Evolutionary conservation across 2,888 invertebrate species (phyloP).

Genomic region (Hedychridium roseum): DNA sequence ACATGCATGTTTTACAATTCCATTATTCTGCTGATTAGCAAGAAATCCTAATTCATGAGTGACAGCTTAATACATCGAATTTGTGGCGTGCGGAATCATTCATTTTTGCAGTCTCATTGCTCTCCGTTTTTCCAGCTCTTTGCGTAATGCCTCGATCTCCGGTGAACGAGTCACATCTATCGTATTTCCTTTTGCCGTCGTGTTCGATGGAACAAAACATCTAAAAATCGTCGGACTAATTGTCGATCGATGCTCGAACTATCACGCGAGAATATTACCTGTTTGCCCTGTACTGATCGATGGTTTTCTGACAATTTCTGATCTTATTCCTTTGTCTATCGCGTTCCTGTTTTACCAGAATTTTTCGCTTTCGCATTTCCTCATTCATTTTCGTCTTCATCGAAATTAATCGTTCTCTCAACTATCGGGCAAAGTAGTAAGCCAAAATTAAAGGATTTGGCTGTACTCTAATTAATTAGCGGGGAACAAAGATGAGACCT

Average conservation of each 20-base stretch:
- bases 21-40: no score
- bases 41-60: no score
- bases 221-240: no score
- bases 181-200: background rate
- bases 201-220: background rate
- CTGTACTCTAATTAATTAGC: no score
- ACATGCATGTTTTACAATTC: no score
- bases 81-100: no score
- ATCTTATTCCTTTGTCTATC: constrained; percentile 64
- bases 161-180: constrained; percentile 6
- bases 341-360: constrained; percentile 64
- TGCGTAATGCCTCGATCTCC: constrained; percentile 17
- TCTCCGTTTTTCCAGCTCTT: constrained; percentile 17
- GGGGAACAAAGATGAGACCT: no score
- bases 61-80: no score
- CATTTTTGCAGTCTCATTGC: constrained; percentile 8
- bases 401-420: constrained; percentile 67
- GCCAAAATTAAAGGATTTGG: background rate
- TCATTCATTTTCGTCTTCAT: constrained; percentile 67
- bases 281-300: constrained; percentile 22
- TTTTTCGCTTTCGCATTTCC: constrained; percentile 66
- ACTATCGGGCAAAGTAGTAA: constrained; percentile 20
- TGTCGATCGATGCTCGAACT: no score
- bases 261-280: constrained; percentile 7
- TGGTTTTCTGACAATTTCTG: background rate